Percentiles rank a stretch among this genome's conserved stretches.
phyloP scores from a whole-genome alignment of 30 jellyfish, hydroid and myxozoan species.

The Aurelia coerulea region DNA sequence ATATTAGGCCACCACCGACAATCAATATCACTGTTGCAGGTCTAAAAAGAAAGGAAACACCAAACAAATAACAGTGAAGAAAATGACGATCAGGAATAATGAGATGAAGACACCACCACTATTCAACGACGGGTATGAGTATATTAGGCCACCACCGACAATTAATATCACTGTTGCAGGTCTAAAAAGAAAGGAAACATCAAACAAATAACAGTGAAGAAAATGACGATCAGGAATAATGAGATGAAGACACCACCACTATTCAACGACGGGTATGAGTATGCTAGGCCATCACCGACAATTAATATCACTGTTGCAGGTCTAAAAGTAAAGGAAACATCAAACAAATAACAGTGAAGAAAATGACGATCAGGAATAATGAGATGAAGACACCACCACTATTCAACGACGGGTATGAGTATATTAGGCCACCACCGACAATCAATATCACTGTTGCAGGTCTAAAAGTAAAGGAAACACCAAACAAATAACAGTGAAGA shows the following conservation, averaged over 20 bases:
- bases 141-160: slow-evolving; percentile 92
- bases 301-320: slow-evolving; percentile 80
- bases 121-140: slow-evolving; percentile 77
- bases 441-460: slow-evolving; percentile 81
- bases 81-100: slow-evolving; percentile 42
- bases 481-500: slow-evolving; percentile 77
- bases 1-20: too few species aligned
- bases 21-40: too few species aligned
- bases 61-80: slow-evolving; percentile 71
- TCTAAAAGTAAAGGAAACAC: not conserved
- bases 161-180: slow-evolving; percentile 80
- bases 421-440: slow-evolving; percentile 92
- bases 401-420: slow-evolving; percentile 77
- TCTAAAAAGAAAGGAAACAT: not conserved
- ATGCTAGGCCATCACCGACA: slow-evolving; percentile 92
- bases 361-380: slow-evolving; percentile 42
- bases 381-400: slow-evolving; percentile 52
- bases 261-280: slow-evolving; percentile 77
- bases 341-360: slow-evolving; percentile 77
- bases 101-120: slow-evolving; percentile 52
- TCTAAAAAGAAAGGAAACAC: too few species aligned
- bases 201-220: slow-evolving; percentile 78
- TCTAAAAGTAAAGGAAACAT: not conserved
- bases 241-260: slow-evolving; percentile 52
- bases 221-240: slow-evolving; percentile 42